Percentiles rank a stretch among this genome's conserved stretches.
Evolutionary conservation across 2,888 invertebrate genomes (phyloP).

Genomic region (Drosophila niveifrons): DNA sequence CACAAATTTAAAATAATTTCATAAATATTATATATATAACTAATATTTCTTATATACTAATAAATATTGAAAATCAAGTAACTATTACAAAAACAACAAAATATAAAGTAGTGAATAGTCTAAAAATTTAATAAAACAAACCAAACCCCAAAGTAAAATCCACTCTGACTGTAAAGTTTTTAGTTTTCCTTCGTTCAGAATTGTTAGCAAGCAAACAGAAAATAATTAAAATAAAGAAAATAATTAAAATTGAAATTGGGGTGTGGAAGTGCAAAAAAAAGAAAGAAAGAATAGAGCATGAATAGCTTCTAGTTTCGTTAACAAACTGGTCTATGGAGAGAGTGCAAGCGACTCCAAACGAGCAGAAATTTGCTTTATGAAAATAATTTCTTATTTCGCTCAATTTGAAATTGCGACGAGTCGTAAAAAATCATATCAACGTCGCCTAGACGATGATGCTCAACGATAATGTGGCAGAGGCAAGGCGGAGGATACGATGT

Average conservation of each 20-base stretch:
- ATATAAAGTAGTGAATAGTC: too few species aligned
- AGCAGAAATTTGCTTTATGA: slow-evolving; percentile 12
- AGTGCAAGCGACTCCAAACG: not conserved
- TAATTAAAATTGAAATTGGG: not conserved
- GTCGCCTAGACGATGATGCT: slow-evolving; percentile 39
- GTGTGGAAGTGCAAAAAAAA: not conserved
- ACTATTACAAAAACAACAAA: too few species aligned
- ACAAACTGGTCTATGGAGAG: not conserved
- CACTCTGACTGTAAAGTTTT: not conserved
- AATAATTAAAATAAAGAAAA: not conserved
- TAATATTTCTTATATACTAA: too few species aligned
- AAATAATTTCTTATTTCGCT: slow-evolving; percentile 55
- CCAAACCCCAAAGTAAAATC: not conserved
- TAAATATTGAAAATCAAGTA: too few species aligned
- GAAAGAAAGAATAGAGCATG: not conserved
- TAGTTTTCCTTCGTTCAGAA: not conserved
- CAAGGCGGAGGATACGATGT: not conserved
- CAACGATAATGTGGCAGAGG: not conserved
- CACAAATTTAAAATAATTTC: too few species aligned
- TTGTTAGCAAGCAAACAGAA: not conserved
- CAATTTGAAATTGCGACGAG: slow-evolving; percentile 65
- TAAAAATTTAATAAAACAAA: too few species aligned
- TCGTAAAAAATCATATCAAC: slow-evolving; percentile 65
- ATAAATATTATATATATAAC: too few species aligned
- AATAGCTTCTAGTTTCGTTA: not conserved